Evolutionary conservation across 2,113 vertebrate genomes (phyloP).

Genomic region (Callipepla squamata): DNA sequence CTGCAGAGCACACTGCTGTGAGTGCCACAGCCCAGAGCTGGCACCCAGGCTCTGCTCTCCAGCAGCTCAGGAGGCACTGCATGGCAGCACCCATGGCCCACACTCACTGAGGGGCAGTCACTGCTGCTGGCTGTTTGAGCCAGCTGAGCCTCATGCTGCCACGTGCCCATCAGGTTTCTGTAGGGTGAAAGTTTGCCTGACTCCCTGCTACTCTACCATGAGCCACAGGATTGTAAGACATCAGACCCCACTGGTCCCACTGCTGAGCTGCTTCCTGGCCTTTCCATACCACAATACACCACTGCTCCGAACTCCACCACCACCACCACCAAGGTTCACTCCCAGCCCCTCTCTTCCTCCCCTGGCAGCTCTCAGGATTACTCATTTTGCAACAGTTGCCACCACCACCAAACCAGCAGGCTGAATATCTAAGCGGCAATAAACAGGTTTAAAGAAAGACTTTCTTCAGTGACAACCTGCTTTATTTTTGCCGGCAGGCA

Average conservation of each 20-base stretch:
- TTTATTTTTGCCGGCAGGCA: conserved; percentile 52
- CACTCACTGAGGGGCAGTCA: fast-evolving
- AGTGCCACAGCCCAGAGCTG: background rate
- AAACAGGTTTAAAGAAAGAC: conserved; percentile 15
- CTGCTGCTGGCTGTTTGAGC: background rate
- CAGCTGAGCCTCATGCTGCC: background rate
- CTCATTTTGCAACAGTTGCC: background rate
- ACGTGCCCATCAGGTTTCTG: fast-evolving
- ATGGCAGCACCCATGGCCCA: background rate
- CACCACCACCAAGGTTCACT: background rate
- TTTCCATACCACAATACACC: fast-evolving
- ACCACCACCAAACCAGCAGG: background rate
- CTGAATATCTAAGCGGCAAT: conserved; percentile 11
- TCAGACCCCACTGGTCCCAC: fast-evolving
- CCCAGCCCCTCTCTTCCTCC: background rate
- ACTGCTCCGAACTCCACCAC: background rate
- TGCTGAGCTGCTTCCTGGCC: background rate
- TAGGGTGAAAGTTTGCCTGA: fast-evolving
- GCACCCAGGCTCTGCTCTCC: background rate
- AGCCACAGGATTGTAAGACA: fast-evolving
- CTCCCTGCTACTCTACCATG: background rate
- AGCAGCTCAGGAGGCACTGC: fast-evolving
- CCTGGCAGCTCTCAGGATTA: background rate
- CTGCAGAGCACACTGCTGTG: fast-evolving
- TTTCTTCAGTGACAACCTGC: conserved; percentile 53